Evolutionary conservation across 2,797 vertebrate species (phyloP).

Genomic region (Gymnodraco acuticeps): DNA sequence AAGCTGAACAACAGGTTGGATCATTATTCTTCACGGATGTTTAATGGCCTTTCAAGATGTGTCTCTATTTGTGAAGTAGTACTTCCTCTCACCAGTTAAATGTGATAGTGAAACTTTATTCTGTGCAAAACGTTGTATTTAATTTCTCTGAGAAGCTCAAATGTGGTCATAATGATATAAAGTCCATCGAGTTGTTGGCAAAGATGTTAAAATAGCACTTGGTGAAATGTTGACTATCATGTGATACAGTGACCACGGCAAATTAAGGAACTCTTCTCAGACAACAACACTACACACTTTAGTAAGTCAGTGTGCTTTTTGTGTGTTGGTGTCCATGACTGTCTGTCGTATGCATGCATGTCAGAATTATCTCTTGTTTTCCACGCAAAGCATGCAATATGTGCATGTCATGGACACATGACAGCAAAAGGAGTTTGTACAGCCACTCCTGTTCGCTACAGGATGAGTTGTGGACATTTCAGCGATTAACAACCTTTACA

Average conservation of each 20-base stretch:
- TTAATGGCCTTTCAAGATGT: background rate
- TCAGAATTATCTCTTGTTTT: slow-evolving; percentile 8
- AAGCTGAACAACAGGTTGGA: slow-evolving; percentile 1
- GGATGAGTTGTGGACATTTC: slow-evolving; percentile 38
- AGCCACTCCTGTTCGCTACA: slow-evolving; percentile 43
- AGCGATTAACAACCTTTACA: slow-evolving; percentile 36
- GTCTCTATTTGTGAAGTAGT: background rate
- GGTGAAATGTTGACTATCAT: background rate
- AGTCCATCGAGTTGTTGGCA: background rate
- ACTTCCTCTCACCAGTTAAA: background rate
- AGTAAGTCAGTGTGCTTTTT: background rate
- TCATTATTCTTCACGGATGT: background rate
- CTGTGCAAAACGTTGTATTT: background rate
- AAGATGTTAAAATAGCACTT: background rate
- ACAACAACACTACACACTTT: slow-evolving; percentile 5
- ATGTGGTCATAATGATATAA: background rate
- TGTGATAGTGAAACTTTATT: background rate
- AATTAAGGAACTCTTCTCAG: background rate
- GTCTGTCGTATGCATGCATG: background rate
- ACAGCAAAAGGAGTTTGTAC: slow-evolving; percentile 24
- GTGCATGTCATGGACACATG: slow-evolving; percentile 23
- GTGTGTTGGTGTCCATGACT: slow-evolving; percentile 4
- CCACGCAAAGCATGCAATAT: background rate
- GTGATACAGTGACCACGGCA: background rate
- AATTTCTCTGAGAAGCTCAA: background rate